Evolutionary conservation across 1,140 invertebrate genomes (phyloP).

Genomic region (Leucophenga varia): DNA sequence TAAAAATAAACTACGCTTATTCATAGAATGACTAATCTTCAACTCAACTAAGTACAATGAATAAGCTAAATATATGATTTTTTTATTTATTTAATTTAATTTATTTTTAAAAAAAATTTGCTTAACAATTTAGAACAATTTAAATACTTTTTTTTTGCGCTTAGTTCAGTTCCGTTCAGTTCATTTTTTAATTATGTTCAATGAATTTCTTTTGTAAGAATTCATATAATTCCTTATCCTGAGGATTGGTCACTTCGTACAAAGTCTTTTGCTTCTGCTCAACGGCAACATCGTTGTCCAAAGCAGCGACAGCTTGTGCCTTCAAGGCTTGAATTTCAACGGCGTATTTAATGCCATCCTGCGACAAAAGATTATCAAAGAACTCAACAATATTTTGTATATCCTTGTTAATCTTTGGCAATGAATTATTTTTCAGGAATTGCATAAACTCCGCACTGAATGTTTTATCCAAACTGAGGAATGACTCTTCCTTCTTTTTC

Average conservation of each 20-base stretch:
- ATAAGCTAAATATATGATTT: too few relatives aligned
- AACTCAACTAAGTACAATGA: too few relatives aligned
- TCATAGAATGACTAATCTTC: too few relatives aligned
- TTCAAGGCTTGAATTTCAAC: slow-evolving; percentile 25
- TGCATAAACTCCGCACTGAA: slow-evolving; percentile 25
- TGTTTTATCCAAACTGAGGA: slow-evolving; percentile 20
- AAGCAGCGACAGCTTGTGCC: slow-evolving; percentile 19
- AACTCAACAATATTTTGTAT: slow-evolving; percentile 24
- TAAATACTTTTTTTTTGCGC: too few relatives aligned
- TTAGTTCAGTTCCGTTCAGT: too few relatives aligned
- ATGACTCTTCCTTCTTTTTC: slow-evolving; percentile 20
- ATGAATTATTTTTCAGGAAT: slow-evolving; percentile 25
- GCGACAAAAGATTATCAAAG: slow-evolving; percentile 22
- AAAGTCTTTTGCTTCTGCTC: slow-evolving; percentile 33
- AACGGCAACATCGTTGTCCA: slow-evolving; percentile 14
- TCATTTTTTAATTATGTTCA: slow-evolving; percentile 20
- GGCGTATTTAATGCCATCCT: slow-evolving; percentile 9
- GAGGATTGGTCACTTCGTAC: slow-evolving; percentile 28
- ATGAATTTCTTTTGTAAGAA: slow-evolving; percentile 30
- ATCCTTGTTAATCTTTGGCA: slow-evolving; percentile 27
- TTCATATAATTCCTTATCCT: slow-evolving; percentile 21
- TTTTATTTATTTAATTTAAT: too few relatives aligned
- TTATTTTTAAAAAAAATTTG: too few relatives aligned
- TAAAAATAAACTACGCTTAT: too few relatives aligned
- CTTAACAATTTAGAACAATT: too few relatives aligned